Evolutionary conservation across 1,140 invertebrate genomes (phyloP), one percentile per base, ranked within the genome.

Genomic region (Contarinia nasturtii): DNA sequence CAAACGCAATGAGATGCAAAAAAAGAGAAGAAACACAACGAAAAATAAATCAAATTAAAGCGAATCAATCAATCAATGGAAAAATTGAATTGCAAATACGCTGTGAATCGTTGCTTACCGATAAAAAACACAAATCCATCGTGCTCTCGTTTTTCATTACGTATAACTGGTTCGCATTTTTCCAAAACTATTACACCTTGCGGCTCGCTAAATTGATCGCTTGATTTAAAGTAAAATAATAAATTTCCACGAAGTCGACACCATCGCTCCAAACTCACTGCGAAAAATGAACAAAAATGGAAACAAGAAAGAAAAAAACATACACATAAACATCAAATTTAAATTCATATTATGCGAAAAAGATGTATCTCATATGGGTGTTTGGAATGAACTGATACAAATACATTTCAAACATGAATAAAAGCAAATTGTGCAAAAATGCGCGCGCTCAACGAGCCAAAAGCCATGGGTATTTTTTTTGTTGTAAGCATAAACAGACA

Each of bases 161-260:
- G 53, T 49, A 63, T 63, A 12, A 58, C 48, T 4, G 86, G 75
- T 40, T 74, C 71, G 63, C 85, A 91, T 54, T 89, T 79, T 61
- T 92, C 86, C 46, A 95, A 66, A 40, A 95, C 77, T 54, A 93
- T 78, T 1, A 93, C 77, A 5, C 90, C 90, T 38, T 82, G 63
- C 1, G 89, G 86, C 51, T 91, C 84, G 8, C 85, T 86, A 75
- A 79, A 86, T 58, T 81, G 80, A 63, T 94, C 87, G 51, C 80
- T 76, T 21, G 80, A 82, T 65, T 93, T 93, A 62, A 93, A 82
- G 67, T 93, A 95, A 71, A 97, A 95, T 44, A 97, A 67, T 3
- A 95, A 67, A 69, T 95, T 95, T 46, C 91, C 91, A 56, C 86
- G 74, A 17, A 96, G 70, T 49, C 89, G 76, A 68, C 88, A 94